Percentiles rank a stretch among this genome's conserved stretches.
Conservation (phyloP, 1,140 invertebrate species). For the Himalopsyche phryganea region DNA sequence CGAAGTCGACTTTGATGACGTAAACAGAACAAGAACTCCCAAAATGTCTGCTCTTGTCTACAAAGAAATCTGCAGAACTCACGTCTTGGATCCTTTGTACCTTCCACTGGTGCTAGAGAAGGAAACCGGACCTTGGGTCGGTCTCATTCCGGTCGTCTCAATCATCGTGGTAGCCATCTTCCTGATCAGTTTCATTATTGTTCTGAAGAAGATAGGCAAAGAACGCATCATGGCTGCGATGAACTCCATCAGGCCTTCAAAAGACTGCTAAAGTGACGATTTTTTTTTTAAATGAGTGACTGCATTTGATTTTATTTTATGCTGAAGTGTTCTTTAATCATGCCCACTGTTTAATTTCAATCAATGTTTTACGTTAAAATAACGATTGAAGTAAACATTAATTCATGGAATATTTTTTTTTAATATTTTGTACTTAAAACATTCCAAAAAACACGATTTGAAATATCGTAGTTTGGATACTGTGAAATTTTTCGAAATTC, state of each 20-base stretch:
- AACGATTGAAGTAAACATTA: background rate
- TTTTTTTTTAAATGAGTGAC: too few relatives aligned
- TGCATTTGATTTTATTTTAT: too few relatives aligned
- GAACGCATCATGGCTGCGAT: slow-evolving; percentile 24
- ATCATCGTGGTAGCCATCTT: slow-evolving; percentile 27
- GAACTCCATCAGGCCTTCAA: slow-evolving; percentile 23
- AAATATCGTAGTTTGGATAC: too few relatives aligned
- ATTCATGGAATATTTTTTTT: background rate
- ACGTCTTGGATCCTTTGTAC: slow-evolving; percentile 44
- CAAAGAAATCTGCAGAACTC: slow-evolving; percentile 51
- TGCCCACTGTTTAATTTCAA: background rate
- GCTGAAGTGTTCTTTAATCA: too few relatives aligned
- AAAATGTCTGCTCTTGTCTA: slow-evolving; percentile 63
- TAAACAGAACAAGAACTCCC: slow-evolving; percentile 56
- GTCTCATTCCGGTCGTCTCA: slow-evolving; percentile 21
- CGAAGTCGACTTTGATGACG: slow-evolving; percentile 63
- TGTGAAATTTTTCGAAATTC: too few relatives aligned
- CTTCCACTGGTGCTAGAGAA: slow-evolving; percentile 35
- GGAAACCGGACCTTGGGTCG: slow-evolving; percentile 23
- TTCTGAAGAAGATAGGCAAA: slow-evolving; percentile 32
- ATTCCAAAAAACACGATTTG: too few relatives aligned
- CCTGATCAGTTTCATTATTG: slow-evolving; percentile 32
- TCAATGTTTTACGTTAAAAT: background rate
- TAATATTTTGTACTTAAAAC: background rate
- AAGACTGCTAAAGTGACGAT: slow-evolving; percentile 3